Conservation (phyloP, 2,797 vertebrate genomes). For the Lutjanus argentimaculatus region DNA sequence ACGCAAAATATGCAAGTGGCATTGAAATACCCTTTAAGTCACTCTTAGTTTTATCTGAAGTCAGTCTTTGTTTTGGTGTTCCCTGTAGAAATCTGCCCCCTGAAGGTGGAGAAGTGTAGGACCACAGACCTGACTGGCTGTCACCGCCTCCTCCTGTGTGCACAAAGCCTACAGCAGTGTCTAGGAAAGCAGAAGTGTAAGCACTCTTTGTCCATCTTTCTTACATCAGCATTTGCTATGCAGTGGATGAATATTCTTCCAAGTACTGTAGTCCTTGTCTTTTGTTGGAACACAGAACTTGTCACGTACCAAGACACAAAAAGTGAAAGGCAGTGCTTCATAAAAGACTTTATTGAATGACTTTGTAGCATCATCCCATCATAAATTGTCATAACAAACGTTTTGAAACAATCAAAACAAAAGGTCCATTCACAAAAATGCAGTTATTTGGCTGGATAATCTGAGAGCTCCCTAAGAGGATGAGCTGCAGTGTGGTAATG, state of each 20-base stretch:
- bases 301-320: neutral
- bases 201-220: constrained; percentile 2
- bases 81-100: constrained; percentile 56
- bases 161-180: constrained; percentile 29
- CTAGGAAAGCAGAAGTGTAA: constrained; percentile 9
- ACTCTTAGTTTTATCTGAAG: neutral
- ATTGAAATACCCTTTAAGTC: neutral
- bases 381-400: neutral
- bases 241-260: neutral
- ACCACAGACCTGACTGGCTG: constrained; percentile 40
- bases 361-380: neutral
- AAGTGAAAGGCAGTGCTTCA: neutral
- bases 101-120: constrained; percentile 53
- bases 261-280: neutral
- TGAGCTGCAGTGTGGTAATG: neutral
- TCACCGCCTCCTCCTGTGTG: constrained; percentile 42
- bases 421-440: neutral
- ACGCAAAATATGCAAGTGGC: neutral
- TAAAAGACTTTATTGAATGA: neutral
- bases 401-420: neutral
- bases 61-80: constrained; percentile 20
- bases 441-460: neutral
- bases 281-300: neutral
- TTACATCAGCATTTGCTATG: neutral
- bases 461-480: no score